phyloP scores from a whole-genome alignment of 2,113 vertebrate species.

The Megaceryle torquata region DNA sequence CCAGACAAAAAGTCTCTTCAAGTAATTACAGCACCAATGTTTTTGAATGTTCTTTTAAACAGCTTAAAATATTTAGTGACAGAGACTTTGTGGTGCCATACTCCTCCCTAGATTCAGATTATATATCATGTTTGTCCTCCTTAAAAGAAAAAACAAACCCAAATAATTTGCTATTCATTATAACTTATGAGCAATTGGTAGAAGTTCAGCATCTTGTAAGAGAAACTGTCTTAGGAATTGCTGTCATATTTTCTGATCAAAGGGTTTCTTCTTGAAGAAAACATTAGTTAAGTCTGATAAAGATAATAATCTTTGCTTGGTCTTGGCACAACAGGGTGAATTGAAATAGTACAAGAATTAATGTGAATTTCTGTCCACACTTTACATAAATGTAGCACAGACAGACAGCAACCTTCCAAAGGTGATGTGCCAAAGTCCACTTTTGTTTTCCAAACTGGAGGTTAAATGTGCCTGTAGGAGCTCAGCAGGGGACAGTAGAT shows the following conservation, averaged over 20 bases:
- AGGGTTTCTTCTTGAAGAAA: slow-evolving; percentile 26
- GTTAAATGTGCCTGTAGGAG: slow-evolving; percentile 38
- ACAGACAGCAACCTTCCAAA: neutral
- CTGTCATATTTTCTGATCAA: slow-evolving; percentile 17
- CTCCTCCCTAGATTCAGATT: neutral
- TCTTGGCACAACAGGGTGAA: slow-evolving; percentile 15
- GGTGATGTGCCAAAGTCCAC: slow-evolving; percentile 22
- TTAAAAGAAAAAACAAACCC: neutral
- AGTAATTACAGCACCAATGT: neutral
- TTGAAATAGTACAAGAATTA: neutral
- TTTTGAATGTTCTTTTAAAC: slow-evolving; percentile 14
- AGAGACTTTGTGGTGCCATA: slow-evolving; percentile 13
- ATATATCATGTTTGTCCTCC: neutral
- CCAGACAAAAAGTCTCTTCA: neutral
- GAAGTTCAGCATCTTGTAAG: neutral
- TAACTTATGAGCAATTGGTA: neutral
- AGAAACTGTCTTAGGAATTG: slow-evolving; percentile 24
- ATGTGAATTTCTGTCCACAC: neutral
- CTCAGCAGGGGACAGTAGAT: slow-evolving; percentile 4
- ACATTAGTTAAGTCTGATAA: neutral
- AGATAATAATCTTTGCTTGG: slow-evolving; percentile 27
- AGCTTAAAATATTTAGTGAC: slow-evolving; percentile 40
- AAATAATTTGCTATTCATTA: neutral
- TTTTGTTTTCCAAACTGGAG: slow-evolving; percentile 36
- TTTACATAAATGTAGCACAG: neutral